Percentiles rank a stretch among this genome's conserved stretches.
Conservation (phyloP, 2,888 invertebrate species). For the Aradus depressus region DNA sequence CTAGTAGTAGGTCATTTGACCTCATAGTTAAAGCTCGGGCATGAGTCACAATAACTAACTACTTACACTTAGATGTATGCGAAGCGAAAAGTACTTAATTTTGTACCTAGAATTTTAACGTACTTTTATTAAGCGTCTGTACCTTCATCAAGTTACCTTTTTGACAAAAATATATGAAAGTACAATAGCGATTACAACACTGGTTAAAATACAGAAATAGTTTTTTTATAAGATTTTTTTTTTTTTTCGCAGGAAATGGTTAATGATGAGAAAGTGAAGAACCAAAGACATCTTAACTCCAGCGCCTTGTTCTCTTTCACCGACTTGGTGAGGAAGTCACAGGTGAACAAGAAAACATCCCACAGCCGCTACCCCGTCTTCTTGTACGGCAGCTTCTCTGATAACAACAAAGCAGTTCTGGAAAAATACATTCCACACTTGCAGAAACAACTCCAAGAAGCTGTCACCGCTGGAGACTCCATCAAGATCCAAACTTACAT, state of each 20-base stretch:
- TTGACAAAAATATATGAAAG: too few relatives aligned
- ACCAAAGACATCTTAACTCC: slow-evolving; percentile 45
- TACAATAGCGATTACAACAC: too few relatives aligned
- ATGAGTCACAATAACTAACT: too few relatives aligned
- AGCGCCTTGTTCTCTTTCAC: slow-evolving; percentile 49
- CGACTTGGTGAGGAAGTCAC: slow-evolving; percentile 48
- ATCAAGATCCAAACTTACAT: slow-evolving; percentile 49
- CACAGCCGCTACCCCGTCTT: slow-evolving; percentile 53
- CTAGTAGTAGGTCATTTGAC: too few relatives aligned
- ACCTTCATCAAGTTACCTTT: too few relatives aligned
- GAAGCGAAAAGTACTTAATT: too few relatives aligned
- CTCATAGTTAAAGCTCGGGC: too few relatives aligned
- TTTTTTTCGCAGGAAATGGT: slow-evolving; percentile 39
- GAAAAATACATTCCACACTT: slow-evolving; percentile 49
- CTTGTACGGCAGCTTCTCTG: slow-evolving; percentile 48
- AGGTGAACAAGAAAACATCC: slow-evolving; percentile 47
- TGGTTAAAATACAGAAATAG: neutral
- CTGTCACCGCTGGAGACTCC: slow-evolving; percentile 45
- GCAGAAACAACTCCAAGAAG: slow-evolving; percentile 42
- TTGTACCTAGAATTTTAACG: too few relatives aligned
- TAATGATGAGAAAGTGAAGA: slow-evolving; percentile 42
- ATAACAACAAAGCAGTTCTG: slow-evolving; percentile 42
- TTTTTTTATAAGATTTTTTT: neutral
- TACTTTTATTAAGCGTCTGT: too few relatives aligned
- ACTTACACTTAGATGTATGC: too few relatives aligned